Conservation (phyloP, 2,797 vertebrate genomes). For the Macropodus opercularis region DNA sequence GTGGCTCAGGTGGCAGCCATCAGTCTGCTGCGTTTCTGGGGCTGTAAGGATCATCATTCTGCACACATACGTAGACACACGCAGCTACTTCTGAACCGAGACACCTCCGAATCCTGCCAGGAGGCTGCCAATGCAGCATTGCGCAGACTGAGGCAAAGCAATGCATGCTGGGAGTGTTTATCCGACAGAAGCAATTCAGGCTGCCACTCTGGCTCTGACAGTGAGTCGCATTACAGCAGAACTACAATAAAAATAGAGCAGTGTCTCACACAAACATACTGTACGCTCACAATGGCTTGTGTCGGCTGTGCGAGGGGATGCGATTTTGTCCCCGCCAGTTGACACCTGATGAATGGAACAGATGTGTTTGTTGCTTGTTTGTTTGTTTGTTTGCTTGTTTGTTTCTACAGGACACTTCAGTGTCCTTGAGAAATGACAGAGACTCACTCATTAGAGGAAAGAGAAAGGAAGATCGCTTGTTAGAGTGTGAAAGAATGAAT, state of each 20-base stretch:
- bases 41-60: conserved; percentile 63
- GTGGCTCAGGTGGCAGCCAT: conserved; percentile 28
- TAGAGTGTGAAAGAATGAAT: conserved; percentile 13
- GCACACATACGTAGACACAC: conserved; percentile 26
- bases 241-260: conserved; percentile 69
- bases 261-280: conserved; percentile 32
- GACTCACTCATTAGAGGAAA: conserved; percentile 30
- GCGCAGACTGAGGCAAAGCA: conserved; percentile 73
- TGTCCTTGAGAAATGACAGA: conserved; percentile 48
- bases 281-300: conserved; percentile 31
- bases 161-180: conserved; percentile 81
- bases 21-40: conserved; percentile 54
- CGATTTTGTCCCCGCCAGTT: conserved; percentile 33
- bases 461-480: conserved; percentile 33
- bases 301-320: conserved; percentile 21
- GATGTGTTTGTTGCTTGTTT: conserved; percentile 27
- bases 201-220: conserved; percentile 73
- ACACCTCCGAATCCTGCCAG: conserved; percentile 73
- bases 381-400: conserved; percentile 43
- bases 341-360: conserved; percentile 52
- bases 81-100: conserved; percentile 61
- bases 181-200: conserved; percentile 73
- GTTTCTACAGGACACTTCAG: conserved; percentile 6
- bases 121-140: conserved; percentile 75
- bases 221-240: conserved; percentile 70